Evolutionary conservation across 2,888 invertebrate species (phyloP), one percentile per base, ranked within the genome.

Genomic region (Nowickia ferox): DNA sequence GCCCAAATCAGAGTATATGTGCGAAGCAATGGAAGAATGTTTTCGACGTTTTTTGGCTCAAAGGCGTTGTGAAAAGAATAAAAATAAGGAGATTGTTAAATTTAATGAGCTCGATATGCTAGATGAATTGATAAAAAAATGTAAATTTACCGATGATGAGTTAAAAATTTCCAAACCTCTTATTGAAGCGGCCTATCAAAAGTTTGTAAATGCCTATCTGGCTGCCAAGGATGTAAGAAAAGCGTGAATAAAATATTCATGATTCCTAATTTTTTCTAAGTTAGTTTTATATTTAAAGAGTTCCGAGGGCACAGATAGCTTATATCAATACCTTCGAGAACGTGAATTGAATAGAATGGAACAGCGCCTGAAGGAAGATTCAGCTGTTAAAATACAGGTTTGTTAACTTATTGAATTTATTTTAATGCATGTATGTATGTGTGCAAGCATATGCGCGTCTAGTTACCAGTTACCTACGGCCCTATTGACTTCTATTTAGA

Each of bases 121-220:
- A 11, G 90, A 91, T 44, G 92, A 92, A 66, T 85, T 93, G 11
- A 88, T 92, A 1, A 46, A 75, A 2, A 91, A 91, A 80, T 92
- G 92, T 57, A 87, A 89, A 9, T 90, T 93, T 55, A 88, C 90
- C 0, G 90, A 90, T 10, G 87, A 90, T 6, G 92, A 93, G 74
- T 84, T 93, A 40, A 82, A 89, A 48, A 74, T 87, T 9, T 90
- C 92, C 0, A 89, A 89, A 6, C 92, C 91, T 13, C 88, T 91
- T 9, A 91, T 93, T 48, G 90, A 90, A 63, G 89, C 88, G 46
- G 92, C 92, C 8, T 93, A 91, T 85, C 89, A 89, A 38, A 91
- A 92, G 15, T 93, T 92, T 75, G 90, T 91, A 4, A 86, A 90
- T 8, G 91, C 91, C 5, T 92, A 92, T 69, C 89, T 92, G 88